Base-by-base conservation (phyloP, 2,113 vertebrate species). In the Pollachius pollachius region DNA sequence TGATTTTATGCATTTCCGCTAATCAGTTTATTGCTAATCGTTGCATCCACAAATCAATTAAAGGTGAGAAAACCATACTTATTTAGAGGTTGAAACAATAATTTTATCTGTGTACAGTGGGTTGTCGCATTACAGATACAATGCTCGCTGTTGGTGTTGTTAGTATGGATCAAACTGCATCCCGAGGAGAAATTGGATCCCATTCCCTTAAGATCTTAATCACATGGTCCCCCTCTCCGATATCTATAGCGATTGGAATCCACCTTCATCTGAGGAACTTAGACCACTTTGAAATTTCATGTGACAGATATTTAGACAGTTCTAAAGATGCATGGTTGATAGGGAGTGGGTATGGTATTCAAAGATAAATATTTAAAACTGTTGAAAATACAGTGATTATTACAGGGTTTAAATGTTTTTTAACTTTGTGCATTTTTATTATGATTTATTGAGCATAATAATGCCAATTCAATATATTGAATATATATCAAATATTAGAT, bases 181-280 rank as follows among this genome's bases (percentile, higher is more conserved):
- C 52, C 73, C 76, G 78, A 84, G 79, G 81, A 79, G 87, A 88
- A 89, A 91, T 66, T 63, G 61, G 81, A 91, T 64, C 80, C 72
- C 25, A 52, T 62, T 60, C 76, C 67, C 71, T 12, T 74, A 78
- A 82, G 72, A 79, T 65, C 73, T 71, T 6, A n/a, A 74, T 80
- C 81, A 85, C 84, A 84, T 88, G 82, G 62, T 71, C 34, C 6
- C 21, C 60, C 77, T 71, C 52, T 6, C 21, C 62, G 25, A 69
- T 67, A 48, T 48, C 41, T 9, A 64, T 60, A 71, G 74, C 67
- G 63, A 23, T 54, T 72, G 71, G 67, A 84, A 76, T 88, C 62
- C 62, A 68, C 61, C 66, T 79, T 75, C 76, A 65, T 69, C 79
- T 76, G 69, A 84, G 82, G 74, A 81, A 74, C 67, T 70, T 84